Evolutionary conservation across 2,113 vertebrate species (phyloP).

Genomic region (Tiliqua scincoides): DNA sequence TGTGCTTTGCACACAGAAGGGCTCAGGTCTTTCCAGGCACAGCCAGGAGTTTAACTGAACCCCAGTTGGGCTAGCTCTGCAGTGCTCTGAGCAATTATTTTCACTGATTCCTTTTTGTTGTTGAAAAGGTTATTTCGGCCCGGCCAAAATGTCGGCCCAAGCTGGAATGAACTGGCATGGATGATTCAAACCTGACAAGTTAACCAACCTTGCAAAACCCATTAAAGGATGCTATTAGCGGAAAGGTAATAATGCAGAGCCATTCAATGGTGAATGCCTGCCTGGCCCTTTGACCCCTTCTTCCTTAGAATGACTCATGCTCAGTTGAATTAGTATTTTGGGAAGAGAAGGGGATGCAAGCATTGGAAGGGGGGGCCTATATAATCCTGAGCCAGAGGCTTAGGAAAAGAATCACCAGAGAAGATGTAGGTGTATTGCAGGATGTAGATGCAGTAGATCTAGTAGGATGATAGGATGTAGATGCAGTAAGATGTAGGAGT

Average conservation of each 20-base stretch:
- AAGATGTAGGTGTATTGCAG: no score
- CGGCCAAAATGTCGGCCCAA: not conserved
- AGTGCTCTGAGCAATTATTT: not conserved
- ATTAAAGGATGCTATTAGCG: not conserved
- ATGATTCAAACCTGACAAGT: conserved; percentile 1
- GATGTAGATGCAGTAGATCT: no score
- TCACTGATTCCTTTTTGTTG: not conserved
- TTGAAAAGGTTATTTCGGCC: not conserved
- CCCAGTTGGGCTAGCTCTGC: no score
- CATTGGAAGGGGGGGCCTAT: no score
- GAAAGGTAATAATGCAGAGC: not conserved
- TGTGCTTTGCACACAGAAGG: no score
- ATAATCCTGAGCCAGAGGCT: no score
- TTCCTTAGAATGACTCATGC: not conserved
- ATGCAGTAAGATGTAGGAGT: no score
- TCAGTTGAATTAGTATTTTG: not conserved
- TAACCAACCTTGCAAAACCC: not conserved
- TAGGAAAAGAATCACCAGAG: no score
- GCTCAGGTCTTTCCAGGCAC: no score
- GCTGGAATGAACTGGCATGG: not conserved
- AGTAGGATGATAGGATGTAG: no score
- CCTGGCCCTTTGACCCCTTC: not conserved
- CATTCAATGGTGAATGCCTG: not conserved
- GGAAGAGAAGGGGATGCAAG: not conserved
- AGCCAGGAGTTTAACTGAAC: no score